Evolutionary conservation across 2,888 invertebrate genomes (phyloP).

Genomic region (Zelleria hepariella): DNA sequence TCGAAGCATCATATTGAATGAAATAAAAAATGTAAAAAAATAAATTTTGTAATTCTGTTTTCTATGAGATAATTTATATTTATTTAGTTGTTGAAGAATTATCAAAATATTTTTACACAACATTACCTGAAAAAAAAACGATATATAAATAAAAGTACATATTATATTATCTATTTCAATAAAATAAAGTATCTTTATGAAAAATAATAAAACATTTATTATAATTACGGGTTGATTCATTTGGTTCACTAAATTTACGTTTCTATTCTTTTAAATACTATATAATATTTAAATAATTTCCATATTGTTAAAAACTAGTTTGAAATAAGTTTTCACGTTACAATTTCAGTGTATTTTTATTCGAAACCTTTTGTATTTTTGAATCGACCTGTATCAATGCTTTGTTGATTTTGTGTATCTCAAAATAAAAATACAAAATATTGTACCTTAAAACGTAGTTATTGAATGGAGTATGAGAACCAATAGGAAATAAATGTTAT

Average conservation of each 20-base stretch:
- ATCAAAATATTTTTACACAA: conserved; percentile 64
- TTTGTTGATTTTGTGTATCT: conserved; percentile 50
- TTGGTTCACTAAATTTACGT: not conserved
- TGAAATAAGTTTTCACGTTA: not conserved
- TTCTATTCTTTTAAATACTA: not conserved
- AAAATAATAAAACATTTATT: conserved; percentile 2
- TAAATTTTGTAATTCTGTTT: conserved; percentile 23
- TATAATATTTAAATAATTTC: too few species aligned
- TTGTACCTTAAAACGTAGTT: conserved; percentile 62
- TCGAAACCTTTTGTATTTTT: conserved; percentile 16
- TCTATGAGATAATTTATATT: conserved; percentile 66
- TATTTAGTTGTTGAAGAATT: conserved; percentile 59
- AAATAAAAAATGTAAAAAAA: not conserved
- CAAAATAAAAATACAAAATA: conserved; percentile 48
- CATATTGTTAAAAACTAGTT: not conserved
- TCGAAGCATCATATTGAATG: conserved; percentile 1
- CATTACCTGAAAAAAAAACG: conserved; percentile 46
- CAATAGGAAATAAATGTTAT: conserved; percentile 70
- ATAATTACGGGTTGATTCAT: not conserved
- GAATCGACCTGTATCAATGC: conserved; percentile 38
- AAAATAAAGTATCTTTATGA: not conserved
- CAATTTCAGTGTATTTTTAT: not conserved
- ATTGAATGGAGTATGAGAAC: conserved; percentile 57
- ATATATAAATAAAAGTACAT: not conserved
- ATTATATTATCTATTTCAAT: not conserved